Conservation (phyloP, 2,797 vertebrate species). For the Fistularia tabacaria region DNA sequence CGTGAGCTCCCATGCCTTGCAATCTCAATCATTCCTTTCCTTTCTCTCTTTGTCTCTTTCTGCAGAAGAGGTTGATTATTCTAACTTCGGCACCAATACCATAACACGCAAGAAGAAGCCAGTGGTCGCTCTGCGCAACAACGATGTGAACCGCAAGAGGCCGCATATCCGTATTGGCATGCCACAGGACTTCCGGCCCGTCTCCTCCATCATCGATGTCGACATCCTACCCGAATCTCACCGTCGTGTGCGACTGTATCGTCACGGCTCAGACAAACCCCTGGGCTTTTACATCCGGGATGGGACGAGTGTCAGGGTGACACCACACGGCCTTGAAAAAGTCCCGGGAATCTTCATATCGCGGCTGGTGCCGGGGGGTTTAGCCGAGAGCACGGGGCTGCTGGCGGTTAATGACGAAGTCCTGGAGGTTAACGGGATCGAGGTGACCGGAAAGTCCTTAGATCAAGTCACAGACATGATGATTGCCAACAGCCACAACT, state of each 20-base stretch:
- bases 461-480: slow-evolving; percentile 99
- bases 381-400: slow-evolving; percentile 94
- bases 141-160: slow-evolving; percentile 87
- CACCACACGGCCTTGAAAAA: slow-evolving; percentile 94
- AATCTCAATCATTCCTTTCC: too few species aligned
- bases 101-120: slow-evolving; percentile 88
- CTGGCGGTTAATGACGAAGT: slow-evolving; percentile 97
- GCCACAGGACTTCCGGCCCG: slow-evolving; percentile 94
- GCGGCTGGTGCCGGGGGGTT: slow-evolving; percentile 91
- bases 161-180: slow-evolving; percentile 91
- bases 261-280: slow-evolving; percentile 92
- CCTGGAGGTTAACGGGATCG: slow-evolving; percentile 96
- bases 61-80: slow-evolving; percentile 94
- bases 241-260: slow-evolving; percentile 89
- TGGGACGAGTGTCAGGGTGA: slow-evolving; percentile 91
- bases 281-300: slow-evolving; percentile 97
- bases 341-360: slow-evolving; percentile 98
- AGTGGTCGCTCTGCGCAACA: slow-evolving; percentile 84
- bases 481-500: slow-evolving; percentile 98
- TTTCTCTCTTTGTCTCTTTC: slow-evolving; percentile 8
- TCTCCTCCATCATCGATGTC: slow-evolving; percentile 97
- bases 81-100: slow-evolving; percentile 86
- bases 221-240: slow-evolving; percentile 97
- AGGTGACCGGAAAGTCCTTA: slow-evolving; percentile 94
- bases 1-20: slow-evolving; percentile 2